Evolutionary conservation across 2,797 vertebrate genomes (phyloP).

Genomic region (Borostomias antarcticus): DNA sequence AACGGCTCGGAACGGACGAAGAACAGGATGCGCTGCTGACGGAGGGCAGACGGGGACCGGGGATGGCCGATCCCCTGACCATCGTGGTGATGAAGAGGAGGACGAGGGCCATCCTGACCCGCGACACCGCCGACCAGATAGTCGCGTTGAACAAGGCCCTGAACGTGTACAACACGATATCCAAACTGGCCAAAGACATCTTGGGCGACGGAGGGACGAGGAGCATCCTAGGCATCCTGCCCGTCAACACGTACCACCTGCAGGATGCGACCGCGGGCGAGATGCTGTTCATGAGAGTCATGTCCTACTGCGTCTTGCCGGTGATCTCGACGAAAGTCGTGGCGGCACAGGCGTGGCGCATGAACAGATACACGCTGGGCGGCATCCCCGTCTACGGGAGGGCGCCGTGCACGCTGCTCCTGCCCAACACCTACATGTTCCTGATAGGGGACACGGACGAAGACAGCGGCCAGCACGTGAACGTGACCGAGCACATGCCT

Average conservation of each 20-base stretch:
- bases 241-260: neutral
- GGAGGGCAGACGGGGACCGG: neutral
- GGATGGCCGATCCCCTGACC: slow-evolving; percentile 6
- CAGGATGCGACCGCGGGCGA: neutral
- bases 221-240: neutral
- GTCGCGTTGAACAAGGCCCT: neutral
- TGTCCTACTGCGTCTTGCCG: slow-evolving; percentile 1
- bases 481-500: neutral
- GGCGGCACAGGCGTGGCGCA: neutral
- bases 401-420: neutral
- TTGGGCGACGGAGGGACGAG: neutral
- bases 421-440: neutral
- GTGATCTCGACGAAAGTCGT: neutral
- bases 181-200: neutral
- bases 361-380: neutral
- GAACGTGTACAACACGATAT: slow-evolving; percentile 1
- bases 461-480: neutral
- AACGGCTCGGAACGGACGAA: neutral
- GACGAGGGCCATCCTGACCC: neutral
- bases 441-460: slow-evolving; percentile 1
- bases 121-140: neutral
- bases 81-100: slow-evolving; percentile 5
- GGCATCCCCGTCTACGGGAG: neutral
- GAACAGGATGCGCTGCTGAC: neutral
- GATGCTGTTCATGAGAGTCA: slow-evolving; percentile 1